Conservation (phyloP, 2,888 invertebrate species). For the Phragmatobia fuliginosa region DNA sequence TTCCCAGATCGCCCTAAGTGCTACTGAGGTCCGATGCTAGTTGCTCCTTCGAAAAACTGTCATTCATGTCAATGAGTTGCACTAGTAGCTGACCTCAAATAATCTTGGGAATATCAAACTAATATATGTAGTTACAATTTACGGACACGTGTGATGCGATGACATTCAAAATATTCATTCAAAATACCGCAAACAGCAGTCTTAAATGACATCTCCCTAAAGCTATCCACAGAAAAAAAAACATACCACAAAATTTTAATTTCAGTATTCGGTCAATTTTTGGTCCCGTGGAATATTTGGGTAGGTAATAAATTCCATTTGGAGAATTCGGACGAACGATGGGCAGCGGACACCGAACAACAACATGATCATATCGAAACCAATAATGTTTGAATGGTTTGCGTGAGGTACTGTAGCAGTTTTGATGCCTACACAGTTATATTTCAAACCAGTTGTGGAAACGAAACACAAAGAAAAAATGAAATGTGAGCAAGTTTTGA, state of each 20-base stretch:
- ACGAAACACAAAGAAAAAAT: not conserved
- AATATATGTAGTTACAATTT: not conserved
- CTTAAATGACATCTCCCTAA: not conserved
- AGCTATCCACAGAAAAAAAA: not conserved
- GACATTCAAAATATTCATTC: no score
- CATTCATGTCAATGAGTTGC: no score
- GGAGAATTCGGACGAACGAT: slow-evolving; percentile 8
- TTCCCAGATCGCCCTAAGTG: no score
- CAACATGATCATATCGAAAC: slow-evolving; percentile 20
- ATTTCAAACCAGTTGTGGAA: not conserved
- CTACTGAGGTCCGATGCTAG: no score
- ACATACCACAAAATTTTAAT: slow-evolving; percentile 10
- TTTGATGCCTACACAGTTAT: not conserved
- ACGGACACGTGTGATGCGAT: not conserved
- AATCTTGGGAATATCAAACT: no score
- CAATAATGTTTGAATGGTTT: slow-evolving; percentile 13
- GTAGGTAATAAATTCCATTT: slow-evolving; percentile 25
- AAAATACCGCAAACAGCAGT: no score
- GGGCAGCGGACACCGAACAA: slow-evolving; percentile 6
- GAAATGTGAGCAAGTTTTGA: not conserved
- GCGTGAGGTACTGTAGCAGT: not conserved
- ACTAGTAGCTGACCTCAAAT: no score
- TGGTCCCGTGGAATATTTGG: slow-evolving; percentile 22
- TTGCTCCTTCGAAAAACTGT: no score
- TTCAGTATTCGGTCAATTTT: slow-evolving; percentile 23